Evolutionary conservation across 2,113 vertebrate genomes (phyloP).

Genomic region (Paedocypris sp.): DNA sequence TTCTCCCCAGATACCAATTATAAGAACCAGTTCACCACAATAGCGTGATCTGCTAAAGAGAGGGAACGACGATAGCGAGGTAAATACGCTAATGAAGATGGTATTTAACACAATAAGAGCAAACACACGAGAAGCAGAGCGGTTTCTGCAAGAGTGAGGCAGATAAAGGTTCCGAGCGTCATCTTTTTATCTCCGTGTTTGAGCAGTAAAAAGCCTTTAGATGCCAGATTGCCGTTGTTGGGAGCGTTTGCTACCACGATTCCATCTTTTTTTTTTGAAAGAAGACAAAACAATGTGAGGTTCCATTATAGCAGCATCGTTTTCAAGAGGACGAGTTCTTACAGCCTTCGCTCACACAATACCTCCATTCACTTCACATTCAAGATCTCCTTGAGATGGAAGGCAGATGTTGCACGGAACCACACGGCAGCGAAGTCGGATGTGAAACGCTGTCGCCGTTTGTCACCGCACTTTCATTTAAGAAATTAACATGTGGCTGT

Average conservation of each 20-base stretch:
- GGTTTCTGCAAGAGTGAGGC: constrained; percentile 48
- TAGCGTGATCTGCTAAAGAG: constrained; percentile 10
- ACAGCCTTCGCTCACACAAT: constrained; percentile 59
- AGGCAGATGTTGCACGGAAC: constrained; percentile 52
- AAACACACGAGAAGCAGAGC: constrained; percentile 22
- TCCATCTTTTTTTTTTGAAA: constrained; percentile 44
- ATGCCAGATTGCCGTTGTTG: constrained; percentile 62
- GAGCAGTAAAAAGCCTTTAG: constrained; percentile 60
- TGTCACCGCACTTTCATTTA: constrained; percentile 59
- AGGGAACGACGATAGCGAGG: constrained; percentile 11
- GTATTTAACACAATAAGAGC: constrained; percentile 21
- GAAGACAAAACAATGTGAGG: constrained; percentile 58
- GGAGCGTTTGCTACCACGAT: constrained; percentile 55
- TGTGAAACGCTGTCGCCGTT: constrained; percentile 52
- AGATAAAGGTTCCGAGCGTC: constrained; percentile 46
- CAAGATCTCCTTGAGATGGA: constrained; percentile 47
- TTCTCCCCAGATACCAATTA: constrained; percentile 36
- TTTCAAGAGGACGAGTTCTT: constrained; percentile 51
- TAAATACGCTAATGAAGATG: constrained; percentile 31
- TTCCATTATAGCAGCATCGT: constrained; percentile 50
- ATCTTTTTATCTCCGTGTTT: constrained; percentile 53
- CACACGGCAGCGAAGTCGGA: constrained; percentile 47
- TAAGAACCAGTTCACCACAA: background rate
- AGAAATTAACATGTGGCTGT: constrained; percentile 54
- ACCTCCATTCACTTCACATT: constrained; percentile 59